These are phyloP conservation scores for Chiroxiphia lanceolata DNA, from an alignment of 2,797 vertebrate genomes.

Conservation along the genomic window DNA sequence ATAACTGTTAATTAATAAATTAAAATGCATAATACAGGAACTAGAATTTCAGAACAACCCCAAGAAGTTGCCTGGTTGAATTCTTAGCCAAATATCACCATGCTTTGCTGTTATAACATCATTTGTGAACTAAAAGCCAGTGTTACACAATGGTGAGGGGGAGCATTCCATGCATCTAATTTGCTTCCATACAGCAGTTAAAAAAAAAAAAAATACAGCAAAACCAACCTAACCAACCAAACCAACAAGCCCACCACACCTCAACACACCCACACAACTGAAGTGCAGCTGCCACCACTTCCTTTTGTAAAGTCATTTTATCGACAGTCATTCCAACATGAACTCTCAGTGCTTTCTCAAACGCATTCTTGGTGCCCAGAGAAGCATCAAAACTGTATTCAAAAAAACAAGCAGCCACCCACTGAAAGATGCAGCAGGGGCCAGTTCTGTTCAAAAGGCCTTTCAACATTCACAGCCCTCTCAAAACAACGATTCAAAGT, in stretches of 20 bases:
- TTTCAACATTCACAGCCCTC: background rate
- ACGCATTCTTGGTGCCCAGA: background rate
- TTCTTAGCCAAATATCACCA: background rate
- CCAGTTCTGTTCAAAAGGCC: background rate
- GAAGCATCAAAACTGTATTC: background rate
- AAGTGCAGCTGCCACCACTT: background rate
- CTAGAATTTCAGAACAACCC: background rate
- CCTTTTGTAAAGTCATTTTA: background rate
- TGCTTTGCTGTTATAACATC: background rate
- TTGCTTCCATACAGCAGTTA: background rate
- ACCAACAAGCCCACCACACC: background rate
- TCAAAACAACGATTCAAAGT: background rate
- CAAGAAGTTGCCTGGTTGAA: background rate
- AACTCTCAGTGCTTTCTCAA: background rate
- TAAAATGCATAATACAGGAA: background rate
- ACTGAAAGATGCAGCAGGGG: background rate
- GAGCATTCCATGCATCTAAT: background rate
- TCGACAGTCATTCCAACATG: background rate
- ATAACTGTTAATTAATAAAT: background rate
- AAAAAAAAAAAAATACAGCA: background rate
- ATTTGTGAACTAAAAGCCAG: background rate
- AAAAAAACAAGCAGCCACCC: background rate
- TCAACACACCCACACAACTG: background rate
- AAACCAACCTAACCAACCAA: background rate
- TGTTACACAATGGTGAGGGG: fast-evolving